Conservation (phyloP, 2,888 invertebrate species). For the Drosophila nigricruria region DNA sequence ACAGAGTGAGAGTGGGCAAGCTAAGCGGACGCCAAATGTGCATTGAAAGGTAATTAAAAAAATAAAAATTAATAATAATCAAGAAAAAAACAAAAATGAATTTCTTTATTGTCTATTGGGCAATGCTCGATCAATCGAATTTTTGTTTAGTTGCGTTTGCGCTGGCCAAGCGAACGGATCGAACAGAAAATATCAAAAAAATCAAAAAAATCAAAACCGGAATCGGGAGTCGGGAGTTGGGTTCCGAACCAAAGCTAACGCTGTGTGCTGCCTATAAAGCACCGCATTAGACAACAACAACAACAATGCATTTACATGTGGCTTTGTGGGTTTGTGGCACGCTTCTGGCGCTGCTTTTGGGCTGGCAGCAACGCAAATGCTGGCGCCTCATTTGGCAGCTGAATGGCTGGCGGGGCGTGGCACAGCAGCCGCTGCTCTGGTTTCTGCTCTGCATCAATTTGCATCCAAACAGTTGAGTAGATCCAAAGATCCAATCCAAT, state of each 20-base stretch:
- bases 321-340: constrained; percentile 69
- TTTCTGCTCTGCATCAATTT: constrained; percentile 75
- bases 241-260: constrained; percentile 7
- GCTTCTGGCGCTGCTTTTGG: constrained; percentile 58
- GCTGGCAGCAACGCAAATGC: constrained; percentile 78
- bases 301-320: constrained; percentile 61
- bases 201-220: not conserved
- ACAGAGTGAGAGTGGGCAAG: not conserved
- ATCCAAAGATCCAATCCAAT: not conserved
- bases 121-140: constrained; percentile 4
- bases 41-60: constrained; percentile 27
- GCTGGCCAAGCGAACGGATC: constrained; percentile 56
- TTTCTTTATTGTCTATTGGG: constrained; percentile 18
- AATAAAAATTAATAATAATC: constrained; percentile 7
- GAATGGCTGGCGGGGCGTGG: constrained; percentile 81
- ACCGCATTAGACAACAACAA: constrained; percentile 53
- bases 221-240: constrained; percentile 12
- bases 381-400: constrained; percentile 83
- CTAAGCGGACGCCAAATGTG: constrained; percentile 9
- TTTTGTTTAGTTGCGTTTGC: constrained; percentile 43
- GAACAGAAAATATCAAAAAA: not conserved
- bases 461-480: constrained; percentile 82
- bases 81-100: constrained; percentile 5
- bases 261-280: constrained; percentile 64
- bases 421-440: constrained; percentile 83